phyloP scores from a whole-genome alignment of 2,113 vertebrate genomes.

The Pavo muticus region DNA sequence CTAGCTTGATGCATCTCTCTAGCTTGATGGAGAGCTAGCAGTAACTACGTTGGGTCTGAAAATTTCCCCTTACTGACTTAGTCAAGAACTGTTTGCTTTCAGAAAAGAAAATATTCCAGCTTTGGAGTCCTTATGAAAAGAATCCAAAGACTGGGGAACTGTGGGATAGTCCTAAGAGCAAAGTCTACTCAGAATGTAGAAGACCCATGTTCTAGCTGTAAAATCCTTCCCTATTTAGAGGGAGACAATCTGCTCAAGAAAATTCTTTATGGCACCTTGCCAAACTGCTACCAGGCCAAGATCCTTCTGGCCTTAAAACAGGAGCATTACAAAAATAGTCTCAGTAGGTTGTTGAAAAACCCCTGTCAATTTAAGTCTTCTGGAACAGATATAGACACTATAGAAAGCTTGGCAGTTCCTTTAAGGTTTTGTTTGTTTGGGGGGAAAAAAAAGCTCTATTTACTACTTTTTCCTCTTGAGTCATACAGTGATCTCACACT shows the following conservation, averaged over 20 bases:
- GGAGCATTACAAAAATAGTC: background rate
- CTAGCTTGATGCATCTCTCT: background rate
- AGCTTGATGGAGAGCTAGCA: background rate
- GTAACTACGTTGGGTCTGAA: background rate
- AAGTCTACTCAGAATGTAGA: background rate
- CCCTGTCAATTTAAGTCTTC: background rate
- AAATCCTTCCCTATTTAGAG: constrained; percentile 22
- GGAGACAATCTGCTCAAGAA: background rate
- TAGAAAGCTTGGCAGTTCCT: background rate
- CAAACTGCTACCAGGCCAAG: background rate
- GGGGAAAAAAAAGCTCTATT: background rate
- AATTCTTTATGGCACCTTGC: constrained; percentile 9
- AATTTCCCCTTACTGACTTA: background rate
- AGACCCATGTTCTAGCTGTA: background rate
- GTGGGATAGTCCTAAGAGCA: background rate
- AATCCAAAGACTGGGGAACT: background rate
- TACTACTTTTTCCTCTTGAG: background rate
- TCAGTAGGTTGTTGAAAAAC: background rate
- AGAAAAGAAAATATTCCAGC: background rate
- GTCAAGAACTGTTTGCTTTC: background rate
- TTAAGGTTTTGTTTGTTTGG: background rate
- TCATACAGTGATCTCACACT: background rate
- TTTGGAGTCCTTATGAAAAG: background rate
- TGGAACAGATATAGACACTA: background rate
- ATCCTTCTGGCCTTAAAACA: background rate